These are phyloP conservation scores for Scortum barcoo DNA, from an alignment of 2,113 vertebrate species.

Conservation along the genomic window DNA sequence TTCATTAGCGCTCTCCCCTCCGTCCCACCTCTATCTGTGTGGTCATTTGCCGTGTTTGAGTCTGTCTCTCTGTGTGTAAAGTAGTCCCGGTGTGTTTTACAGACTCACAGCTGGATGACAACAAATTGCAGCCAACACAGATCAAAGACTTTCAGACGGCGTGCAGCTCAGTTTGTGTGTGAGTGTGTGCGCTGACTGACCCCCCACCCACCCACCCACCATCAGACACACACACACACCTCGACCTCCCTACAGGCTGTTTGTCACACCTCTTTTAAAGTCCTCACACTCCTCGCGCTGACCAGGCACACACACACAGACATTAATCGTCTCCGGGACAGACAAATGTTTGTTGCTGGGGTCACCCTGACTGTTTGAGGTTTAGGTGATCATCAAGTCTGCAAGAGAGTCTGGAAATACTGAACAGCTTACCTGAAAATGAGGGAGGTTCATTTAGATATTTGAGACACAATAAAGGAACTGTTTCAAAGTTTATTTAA, in stretches of 20 bases:
- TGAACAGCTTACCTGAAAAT: not conserved
- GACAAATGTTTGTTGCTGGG: conserved; percentile 51
- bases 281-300: conserved; percentile 29
- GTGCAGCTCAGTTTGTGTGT: conserved; percentile 6
- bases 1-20: not conserved
- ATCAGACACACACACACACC: not conserved
- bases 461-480: not conserved
- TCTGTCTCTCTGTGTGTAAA: conserved; percentile 35
- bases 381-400: conserved; percentile 34
- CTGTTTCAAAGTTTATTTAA: not conserved
- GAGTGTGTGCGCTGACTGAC: conserved; percentile 4
- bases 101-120: conserved; percentile 72
- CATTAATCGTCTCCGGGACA: conserved; percentile 32
- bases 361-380: conserved; percentile 3
- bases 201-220: not conserved
- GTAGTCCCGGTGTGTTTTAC: conserved; percentile 44
- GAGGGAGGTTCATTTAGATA: not conserved
- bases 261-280: conserved; percentile 64
- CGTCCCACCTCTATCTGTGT: conserved; percentile 50
- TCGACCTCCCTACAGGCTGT: conserved; percentile 44
- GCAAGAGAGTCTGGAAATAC: conserved; percentile 12
- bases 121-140: conserved; percentile 68
- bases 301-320: conserved; percentile 37
- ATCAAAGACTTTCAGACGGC: conserved; percentile 68
- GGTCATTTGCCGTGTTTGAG: conserved; percentile 43